Evolutionary conservation across 2,888 invertebrate species (phyloP).

Genomic region (Trissoscelio sp.): DNA sequence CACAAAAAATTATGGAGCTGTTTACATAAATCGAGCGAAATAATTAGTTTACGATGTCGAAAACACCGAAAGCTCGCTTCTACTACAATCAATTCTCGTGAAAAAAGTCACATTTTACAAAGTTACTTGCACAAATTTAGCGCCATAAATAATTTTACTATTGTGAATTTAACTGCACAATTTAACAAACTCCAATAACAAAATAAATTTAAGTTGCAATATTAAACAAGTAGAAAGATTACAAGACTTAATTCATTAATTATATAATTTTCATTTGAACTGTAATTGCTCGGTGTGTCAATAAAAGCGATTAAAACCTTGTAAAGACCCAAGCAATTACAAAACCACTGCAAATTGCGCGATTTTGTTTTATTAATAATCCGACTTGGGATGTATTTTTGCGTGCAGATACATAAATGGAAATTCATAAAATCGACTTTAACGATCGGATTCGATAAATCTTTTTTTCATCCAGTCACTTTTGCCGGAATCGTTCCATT

Average conservation of each 20-base stretch:
- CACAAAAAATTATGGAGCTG: not conserved
- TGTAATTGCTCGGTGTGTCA: slow-evolving; percentile 5
- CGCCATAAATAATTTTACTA: too few relatives aligned
- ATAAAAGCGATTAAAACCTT: slow-evolving; percentile 16
- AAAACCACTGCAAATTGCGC: not conserved
- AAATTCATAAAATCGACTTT: too few relatives aligned
- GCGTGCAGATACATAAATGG: slow-evolving; percentile 31
- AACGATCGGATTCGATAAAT: too few relatives aligned
- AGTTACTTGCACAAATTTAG: not conserved
- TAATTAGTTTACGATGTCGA: not conserved
- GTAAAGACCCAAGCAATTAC: slow-evolving; percentile 16
- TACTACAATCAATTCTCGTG: not conserved
- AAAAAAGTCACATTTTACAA: not conserved
- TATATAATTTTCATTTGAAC: too few relatives aligned
- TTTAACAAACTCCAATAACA: too few relatives aligned
- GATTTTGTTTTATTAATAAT: slow-evolving; percentile 2
- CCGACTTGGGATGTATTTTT: slow-evolving; percentile 20
- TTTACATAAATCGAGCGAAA: slow-evolving; percentile 15
- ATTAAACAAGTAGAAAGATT: too few relatives aligned
- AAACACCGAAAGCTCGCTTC: not conserved
- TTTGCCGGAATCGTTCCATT: too few relatives aligned
- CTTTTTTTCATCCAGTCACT: too few relatives aligned
- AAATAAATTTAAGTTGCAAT: not conserved
- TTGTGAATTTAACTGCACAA: too few relatives aligned
- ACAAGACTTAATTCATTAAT: too few relatives aligned